phyloP scores from a whole-genome alignment of 2,888 invertebrate genomes.

The Aleiodes leptofemur region DNA sequence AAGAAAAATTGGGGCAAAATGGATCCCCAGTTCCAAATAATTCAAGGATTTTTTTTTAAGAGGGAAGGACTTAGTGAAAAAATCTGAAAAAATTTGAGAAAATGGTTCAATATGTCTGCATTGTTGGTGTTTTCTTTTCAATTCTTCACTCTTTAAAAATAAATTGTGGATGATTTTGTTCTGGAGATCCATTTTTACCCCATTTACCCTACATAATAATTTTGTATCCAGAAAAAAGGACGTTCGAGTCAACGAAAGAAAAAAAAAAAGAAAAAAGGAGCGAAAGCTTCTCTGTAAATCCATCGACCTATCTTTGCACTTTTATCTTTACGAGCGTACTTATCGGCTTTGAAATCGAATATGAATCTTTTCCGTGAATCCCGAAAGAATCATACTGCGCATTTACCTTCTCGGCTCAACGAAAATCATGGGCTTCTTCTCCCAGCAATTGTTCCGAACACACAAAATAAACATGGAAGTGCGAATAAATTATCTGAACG shows the following conservation, averaged over 20 bases:
- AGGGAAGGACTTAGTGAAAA: no score
- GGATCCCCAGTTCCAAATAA: no score
- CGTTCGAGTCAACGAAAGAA: not conserved
- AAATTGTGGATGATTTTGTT: no score
- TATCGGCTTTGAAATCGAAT: conserved; percentile 62
- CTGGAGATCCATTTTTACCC: no score
- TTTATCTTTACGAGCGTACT: conserved; percentile 64
- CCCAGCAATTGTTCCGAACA: no score
- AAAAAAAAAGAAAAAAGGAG: conserved; percentile 17
- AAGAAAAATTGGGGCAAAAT: no score
- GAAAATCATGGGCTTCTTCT: not conserved
- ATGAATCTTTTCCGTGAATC: conserved; percentile 65
- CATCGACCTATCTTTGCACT: conserved; percentile 51
- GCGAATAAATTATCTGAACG: conserved; percentile 30
- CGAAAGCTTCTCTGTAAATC: conserved; percentile 50
- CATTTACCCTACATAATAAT: not conserved
- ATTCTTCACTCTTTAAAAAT: no score
- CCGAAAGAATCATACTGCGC: conserved; percentile 50
- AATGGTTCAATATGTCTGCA: no score
- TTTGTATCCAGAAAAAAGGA: not conserved
- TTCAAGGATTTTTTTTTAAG: no score
- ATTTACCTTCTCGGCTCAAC: not conserved
- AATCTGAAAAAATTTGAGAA: no score
- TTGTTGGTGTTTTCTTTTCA: no score
- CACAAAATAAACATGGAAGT: conserved; percentile 20